Conservation (phyloP, 2,888 invertebrate genomes). For the Apamea monoglypha region DNA sequence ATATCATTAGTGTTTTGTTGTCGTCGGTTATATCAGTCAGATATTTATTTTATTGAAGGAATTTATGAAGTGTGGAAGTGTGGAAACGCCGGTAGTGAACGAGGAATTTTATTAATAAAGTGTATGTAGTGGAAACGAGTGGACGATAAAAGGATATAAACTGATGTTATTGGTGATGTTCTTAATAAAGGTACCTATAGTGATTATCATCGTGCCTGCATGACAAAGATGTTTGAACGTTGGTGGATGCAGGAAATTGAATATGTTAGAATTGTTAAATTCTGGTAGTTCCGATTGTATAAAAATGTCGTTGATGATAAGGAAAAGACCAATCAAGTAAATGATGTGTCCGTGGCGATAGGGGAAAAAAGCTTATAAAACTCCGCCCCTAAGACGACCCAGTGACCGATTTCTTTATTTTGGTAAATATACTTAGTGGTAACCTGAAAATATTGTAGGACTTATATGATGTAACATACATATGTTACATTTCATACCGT, state of each 20-base stretch:
- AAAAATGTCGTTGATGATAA: background rate
- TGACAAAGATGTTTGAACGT: background rate
- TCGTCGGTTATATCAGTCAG: conserved; percentile 21
- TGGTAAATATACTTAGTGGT: background rate
- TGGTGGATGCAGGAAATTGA: background rate
- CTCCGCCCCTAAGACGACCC: too few relatives aligned
- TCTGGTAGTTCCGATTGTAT: background rate
- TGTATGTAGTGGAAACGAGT: conserved; percentile 21
- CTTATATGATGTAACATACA: background rate
- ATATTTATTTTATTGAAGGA: conserved; percentile 25
- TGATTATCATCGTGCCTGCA: background rate
- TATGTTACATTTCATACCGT: background rate
- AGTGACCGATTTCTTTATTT: too few relatives aligned
- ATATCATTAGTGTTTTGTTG: conserved; percentile 19
- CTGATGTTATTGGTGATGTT: conserved; percentile 53
- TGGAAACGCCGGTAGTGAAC: background rate
- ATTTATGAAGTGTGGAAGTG: conserved; percentile 32
- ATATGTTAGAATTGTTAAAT: background rate
- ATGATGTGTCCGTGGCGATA: background rate
- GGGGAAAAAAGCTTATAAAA: too few relatives aligned
- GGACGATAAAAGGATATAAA: background rate
- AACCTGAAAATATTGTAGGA: conserved; percentile 3
- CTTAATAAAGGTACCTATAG: conserved; percentile 44
- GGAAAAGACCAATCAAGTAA: background rate
- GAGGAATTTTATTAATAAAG: background rate